These are phyloP conservation scores for Ptychoptera albimana DNA, from an alignment of 2,888 invertebrate genomes.

Conservation along the genomic window DNA sequence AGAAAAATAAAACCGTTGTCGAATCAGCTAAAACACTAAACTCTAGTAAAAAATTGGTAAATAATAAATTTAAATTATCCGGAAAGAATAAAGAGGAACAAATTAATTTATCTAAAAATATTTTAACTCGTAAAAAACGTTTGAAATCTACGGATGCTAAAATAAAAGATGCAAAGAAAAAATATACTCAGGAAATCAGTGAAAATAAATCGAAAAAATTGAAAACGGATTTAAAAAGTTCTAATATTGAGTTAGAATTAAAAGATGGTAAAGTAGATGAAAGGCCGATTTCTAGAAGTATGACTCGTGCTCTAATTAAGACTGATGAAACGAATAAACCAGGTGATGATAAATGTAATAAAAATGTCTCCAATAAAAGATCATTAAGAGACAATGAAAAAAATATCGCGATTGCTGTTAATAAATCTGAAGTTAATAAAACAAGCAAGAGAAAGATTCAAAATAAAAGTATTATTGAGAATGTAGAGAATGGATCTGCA, in stretches of 20 bases:
- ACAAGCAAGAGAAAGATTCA: too few species aligned
- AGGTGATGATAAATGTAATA: too few species aligned
- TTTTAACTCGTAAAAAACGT: background rate
- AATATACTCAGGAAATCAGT: too few species aligned
- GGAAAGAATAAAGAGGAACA: background rate
- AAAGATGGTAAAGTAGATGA: background rate
- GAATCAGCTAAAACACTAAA: background rate
- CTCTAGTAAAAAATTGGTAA: background rate
- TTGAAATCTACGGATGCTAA: background rate
- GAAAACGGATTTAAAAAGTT: slow-evolving; percentile 10
- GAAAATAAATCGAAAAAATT: too few species aligned
- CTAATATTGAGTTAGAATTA: background rate
- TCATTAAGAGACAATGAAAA: too few species aligned
- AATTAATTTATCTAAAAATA: too few species aligned
- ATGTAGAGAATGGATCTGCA: too few species aligned
- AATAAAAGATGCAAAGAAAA: slow-evolving; percentile 20
- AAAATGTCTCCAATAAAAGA: too few species aligned
- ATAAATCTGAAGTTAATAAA: too few species aligned
- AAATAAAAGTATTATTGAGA: too few species aligned
- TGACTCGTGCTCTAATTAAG: background rate
- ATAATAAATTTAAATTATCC: background rate
- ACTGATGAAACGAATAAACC: background rate
- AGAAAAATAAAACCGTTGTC: background rate
- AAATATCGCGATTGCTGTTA: too few species aligned
- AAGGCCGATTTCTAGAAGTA: slow-evolving; percentile 2